These are phyloP conservation scores for Hirtodrosophila duncani DNA, from an alignment of 2,888 invertebrate species.

Conservation along the genomic window DNA sequence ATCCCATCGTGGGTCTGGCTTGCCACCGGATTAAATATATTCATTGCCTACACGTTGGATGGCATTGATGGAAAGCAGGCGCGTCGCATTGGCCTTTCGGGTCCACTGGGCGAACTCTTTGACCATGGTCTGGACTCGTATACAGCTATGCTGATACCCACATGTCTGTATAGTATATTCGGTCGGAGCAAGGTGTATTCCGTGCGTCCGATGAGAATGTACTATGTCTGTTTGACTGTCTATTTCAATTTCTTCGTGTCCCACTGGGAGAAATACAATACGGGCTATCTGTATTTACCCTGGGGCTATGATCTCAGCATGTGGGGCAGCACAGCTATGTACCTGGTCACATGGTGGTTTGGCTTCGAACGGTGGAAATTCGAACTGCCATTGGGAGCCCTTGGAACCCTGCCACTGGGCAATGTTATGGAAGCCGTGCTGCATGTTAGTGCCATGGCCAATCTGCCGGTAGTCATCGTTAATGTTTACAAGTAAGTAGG, in stretches of 20 bases:
- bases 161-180: constrained; percentile 96
- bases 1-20: constrained; percentile 96
- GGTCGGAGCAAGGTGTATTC: constrained; percentile 84
- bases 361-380: constrained; percentile 93
- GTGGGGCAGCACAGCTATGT: constrained; percentile 83
- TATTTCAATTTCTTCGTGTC: constrained; percentile 96
- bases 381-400: constrained; percentile 82
- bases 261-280: constrained; percentile 99
- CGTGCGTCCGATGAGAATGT: constrained; percentile 89
- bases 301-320: constrained; percentile 99
- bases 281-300: constrained; percentile 94
- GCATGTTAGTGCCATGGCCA: constrained; percentile 91
- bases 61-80: constrained; percentile 99
- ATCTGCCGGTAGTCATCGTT: constrained; percentile 92
- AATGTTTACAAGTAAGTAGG: constrained; percentile 92
- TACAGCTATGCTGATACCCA: constrained; percentile 95
- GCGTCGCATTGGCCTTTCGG: constrained; percentile 93
- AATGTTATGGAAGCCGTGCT: constrained; percentile 89
- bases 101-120: constrained; percentile 97
- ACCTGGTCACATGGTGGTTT: constrained; percentile 81
- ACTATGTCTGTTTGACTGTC: constrained; percentile 94
- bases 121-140: constrained; percentile 98
- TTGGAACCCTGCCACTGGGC: constrained; percentile 83
- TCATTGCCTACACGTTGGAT: constrained; percentile 97
- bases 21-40: constrained; percentile 91